Conservation (phyloP, 2,888 invertebrate genomes). For the Cryptus viduatorius region DNA sequence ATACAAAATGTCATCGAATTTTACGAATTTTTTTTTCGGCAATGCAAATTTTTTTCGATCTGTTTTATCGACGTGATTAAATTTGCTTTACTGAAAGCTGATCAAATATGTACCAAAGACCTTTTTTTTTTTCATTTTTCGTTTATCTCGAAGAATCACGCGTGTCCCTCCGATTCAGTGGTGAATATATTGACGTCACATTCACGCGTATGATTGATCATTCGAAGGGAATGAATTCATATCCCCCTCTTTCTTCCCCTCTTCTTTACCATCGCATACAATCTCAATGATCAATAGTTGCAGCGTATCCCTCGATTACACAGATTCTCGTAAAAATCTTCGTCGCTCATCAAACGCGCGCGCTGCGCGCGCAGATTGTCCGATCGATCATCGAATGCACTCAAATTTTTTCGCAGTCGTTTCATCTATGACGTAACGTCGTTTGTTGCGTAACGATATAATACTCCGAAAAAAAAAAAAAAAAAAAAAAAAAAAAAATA, state of each 20-base stretch:
- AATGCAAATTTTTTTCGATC: no score
- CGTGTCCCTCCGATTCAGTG: constrained; percentile 40
- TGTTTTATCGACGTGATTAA: constrained; percentile 24
- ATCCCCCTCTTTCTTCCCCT: constrained; percentile 37
- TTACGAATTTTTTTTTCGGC: no score
- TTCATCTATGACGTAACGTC: constrained; percentile 51
- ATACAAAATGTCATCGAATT: no score
- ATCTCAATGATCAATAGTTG: constrained; percentile 67
- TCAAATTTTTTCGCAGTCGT: constrained; percentile 63
- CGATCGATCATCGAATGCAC: constrained; percentile 62
- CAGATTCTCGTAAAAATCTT: constrained; percentile 60
- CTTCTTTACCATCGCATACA: constrained; percentile 6
- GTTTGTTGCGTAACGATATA: constrained; percentile 13
- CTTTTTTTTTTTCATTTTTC: constrained; percentile 48
- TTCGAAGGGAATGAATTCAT: constrained; percentile 67
- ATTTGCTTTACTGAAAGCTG: constrained; percentile 52
- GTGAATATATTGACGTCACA: constrained; percentile 59
- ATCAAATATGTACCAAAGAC: constrained; percentile 52
- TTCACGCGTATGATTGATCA: constrained; percentile 69
- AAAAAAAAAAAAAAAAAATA: constrained; percentile 2
- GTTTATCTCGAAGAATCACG: constrained; percentile 40
- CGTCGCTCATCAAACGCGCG: constrained; percentile 35
- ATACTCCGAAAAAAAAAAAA: neutral
- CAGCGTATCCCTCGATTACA: constrained; percentile 60
- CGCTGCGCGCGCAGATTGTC: neutral